These are phyloP conservation scores for Drosophila persimilis DNA, from an alignment of 1,140 invertebrate genomes.

Conservation along the genomic window DNA sequence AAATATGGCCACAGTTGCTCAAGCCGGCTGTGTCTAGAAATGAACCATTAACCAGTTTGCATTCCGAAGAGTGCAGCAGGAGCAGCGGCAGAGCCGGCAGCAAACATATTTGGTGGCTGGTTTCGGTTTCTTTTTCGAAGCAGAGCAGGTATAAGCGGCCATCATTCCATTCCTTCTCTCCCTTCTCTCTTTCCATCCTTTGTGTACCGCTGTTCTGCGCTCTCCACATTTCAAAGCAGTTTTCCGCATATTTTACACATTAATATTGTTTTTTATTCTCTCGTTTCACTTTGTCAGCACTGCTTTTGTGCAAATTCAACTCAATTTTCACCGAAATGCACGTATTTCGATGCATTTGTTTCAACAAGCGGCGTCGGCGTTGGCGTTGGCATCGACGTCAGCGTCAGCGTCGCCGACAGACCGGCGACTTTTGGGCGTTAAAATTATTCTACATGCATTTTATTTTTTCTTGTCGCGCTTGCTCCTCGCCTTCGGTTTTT, in stretches of 20 bases:
- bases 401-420: conserved; percentile 47
- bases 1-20: conserved; percentile 79
- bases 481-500: background rate
- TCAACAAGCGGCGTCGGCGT: conserved; percentile 39
- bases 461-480: background rate
- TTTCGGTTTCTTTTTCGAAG: conserved; percentile 17
- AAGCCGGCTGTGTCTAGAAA: conserved; percentile 52
- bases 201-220: conserved; percentile 49
- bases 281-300: conserved; percentile 66
- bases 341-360: conserved; percentile 61
- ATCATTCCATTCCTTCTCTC: conserved; percentile 61
- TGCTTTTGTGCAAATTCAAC: conserved; percentile 57
- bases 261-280: conserved; percentile 63
- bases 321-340: conserved; percentile 26
- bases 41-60: conserved; percentile 71
- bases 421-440: conserved; percentile 72
- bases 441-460: conserved; percentile 59
- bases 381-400: too few relatives aligned
- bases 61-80: conserved; percentile 49
- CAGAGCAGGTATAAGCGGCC: conserved; percentile 70
- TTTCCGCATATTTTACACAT: conserved; percentile 64
- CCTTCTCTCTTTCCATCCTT: conserved; percentile 25
- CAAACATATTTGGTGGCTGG: too few relatives aligned
- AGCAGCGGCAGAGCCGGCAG: conserved; percentile 28
- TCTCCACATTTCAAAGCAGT: conserved; percentile 35